These are phyloP conservation scores for Malurus splendens DNA, from an alignment of 2,797 vertebrate genomes.

Conservation along the genomic window DNA sequence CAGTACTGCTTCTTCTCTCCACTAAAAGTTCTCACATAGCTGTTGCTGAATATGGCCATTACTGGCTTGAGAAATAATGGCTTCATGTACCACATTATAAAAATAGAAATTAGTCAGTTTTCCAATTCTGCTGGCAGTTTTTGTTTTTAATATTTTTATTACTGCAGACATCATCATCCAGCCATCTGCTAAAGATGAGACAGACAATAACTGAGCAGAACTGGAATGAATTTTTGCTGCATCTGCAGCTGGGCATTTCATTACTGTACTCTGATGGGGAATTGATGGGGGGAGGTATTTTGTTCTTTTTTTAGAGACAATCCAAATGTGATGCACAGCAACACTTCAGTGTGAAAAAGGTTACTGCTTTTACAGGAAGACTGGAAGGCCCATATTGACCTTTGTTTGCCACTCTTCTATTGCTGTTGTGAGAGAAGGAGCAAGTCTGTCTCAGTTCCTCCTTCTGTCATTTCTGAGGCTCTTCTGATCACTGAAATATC, in stretches of 20 bases:
- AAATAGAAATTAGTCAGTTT: conserved; percentile 53
- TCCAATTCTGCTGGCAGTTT: conserved; percentile 50
- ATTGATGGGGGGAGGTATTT: not conserved
- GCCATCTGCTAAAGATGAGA: conserved; percentile 58
- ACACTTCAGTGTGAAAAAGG: not conserved
- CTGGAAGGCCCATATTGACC: not conserved
- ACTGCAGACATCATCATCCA: conserved; percentile 42
- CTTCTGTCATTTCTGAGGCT: not conserved
- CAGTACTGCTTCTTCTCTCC: not conserved
- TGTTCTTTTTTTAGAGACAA: conserved; percentile 23
- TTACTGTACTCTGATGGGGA: conserved; percentile 39
- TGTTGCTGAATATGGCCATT: not conserved
- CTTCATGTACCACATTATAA: conserved; percentile 22
- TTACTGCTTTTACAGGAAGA: not conserved
- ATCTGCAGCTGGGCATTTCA: conserved; percentile 53
- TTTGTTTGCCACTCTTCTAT: not conserved
- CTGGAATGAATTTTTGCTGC: conserved; percentile 51
- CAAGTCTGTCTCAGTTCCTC: not conserved
- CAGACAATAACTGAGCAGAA: conserved; percentile 43
- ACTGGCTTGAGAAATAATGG: conserved; percentile 23
- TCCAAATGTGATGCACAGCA: conserved; percentile 4
- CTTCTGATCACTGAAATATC: not conserved
- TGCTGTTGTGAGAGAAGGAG: not conserved
- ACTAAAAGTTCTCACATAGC: not conserved
- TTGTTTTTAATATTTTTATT: conserved; percentile 55